Base-by-base conservation (phyloP, 2,888 invertebrate species). In the Ectropis crepuscularia region DNA sequence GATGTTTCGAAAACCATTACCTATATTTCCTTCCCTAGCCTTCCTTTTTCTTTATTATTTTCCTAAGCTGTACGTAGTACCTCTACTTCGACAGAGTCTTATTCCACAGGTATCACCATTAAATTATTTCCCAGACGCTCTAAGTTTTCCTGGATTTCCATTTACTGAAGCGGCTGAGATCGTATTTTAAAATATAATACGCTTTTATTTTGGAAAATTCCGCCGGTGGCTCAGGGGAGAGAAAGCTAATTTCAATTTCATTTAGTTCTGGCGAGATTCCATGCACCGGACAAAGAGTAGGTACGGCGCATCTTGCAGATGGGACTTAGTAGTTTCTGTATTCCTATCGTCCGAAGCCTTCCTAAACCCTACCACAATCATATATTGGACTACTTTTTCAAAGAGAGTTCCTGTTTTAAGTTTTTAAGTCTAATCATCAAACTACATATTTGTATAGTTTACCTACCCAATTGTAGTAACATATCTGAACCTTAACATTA, bases 231-330 rank as follows among this genome's bases (percentile, higher is more conserved):
- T 89, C 90, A 79, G 61, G 92, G 92, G 92, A 91, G 89, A 79
- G 89, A 86, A 90, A 91, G 90, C 91, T 92, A 92, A 92, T 92
- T 92, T 92, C 92, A 92, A 92, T 92, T 92, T 92, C 91, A 92
- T 92, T 92, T 92, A 92, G 92, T 90, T 89, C 91, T 92, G 91
- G 92, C 91, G 91, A 89, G 83, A 86, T 89, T 92, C 92, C 92
- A 92, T 91, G 90, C 87, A 87, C 83, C 84, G 80, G 66, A 55
- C 89, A 87, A 60, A 90, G 91, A 90, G 53, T 72, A 70, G 42
- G 53, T 72, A 70, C 42, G 6, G 41, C 28, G 16, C 53, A 47
- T 38, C 11, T 72, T 58, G 67, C 62, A 62, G 70, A 42, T 12
- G 9, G 10, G 41, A 6, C 39, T 12, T 28, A 28, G 16, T 28